phyloP scores from a whole-genome alignment of 2,888 invertebrate genomes.

The Lepidochrysops patricia region DNA sequence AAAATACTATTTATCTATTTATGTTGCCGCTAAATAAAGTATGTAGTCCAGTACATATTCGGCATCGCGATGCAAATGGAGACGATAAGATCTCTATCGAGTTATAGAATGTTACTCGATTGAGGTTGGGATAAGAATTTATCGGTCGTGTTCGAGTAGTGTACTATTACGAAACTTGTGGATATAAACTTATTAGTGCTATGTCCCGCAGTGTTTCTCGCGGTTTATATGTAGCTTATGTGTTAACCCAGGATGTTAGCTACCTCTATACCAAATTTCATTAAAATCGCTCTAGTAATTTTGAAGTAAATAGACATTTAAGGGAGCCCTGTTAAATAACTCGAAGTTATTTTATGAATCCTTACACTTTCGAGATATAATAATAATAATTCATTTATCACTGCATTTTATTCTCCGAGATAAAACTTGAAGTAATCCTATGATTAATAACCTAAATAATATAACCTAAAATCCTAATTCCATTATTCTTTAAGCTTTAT shows the following conservation, averaged over 20 bases:
- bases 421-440: neutral
- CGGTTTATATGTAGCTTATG: too few species aligned
- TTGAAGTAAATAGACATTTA: too few species aligned
- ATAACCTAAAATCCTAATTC: neutral
- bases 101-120: constrained; percentile 20
- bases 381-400: neutral
- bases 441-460: too few species aligned
- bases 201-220: too few species aligned
- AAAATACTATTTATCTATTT: too few species aligned
- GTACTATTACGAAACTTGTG: neutral
- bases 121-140: constrained; percentile 22
- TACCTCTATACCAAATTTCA: too few species aligned
- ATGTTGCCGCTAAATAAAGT: too few species aligned
- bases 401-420: neutral
- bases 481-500: neutral
- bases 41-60: constrained; percentile 11
- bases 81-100: constrained; percentile 23
- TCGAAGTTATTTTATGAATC: too few species aligned
- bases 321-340: too few species aligned
- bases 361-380: neutral
- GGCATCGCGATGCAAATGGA: constrained; percentile 21
- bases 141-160: constrained; percentile 16
- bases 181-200: too few species aligned
- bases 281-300: too few species aligned
- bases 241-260: too few species aligned